These are phyloP conservation scores for Dissostichus mawsoni DNA, from an alignment of 2,113 vertebrate genomes.

Conservation along the genomic window DNA sequence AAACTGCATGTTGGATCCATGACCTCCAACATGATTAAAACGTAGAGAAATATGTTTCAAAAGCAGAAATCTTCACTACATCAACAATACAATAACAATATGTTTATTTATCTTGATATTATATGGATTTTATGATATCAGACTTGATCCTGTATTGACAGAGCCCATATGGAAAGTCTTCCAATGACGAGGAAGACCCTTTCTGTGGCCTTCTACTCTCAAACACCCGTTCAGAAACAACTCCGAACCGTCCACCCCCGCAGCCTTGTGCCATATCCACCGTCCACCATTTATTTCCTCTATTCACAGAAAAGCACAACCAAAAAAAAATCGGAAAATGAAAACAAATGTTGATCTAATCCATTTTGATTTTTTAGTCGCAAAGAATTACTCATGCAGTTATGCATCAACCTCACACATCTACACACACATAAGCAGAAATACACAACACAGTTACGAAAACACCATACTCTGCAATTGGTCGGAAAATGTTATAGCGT, in stretches of 20 bases:
- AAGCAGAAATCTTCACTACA: neutral
- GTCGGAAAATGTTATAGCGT: constrained; percentile 52
- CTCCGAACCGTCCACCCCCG: constrained; percentile 41
- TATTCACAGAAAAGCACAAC: constrained; percentile 40
- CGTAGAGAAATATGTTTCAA: no score
- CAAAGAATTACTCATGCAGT: constrained; percentile 63
- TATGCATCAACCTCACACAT: constrained; percentile 48
- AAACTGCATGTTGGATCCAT: no score
- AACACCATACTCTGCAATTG: constrained; percentile 36
- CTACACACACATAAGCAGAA: constrained; percentile 23
- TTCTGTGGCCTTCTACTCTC: constrained; percentile 49
- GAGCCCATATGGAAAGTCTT: constrained; percentile 52
- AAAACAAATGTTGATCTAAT: constrained; percentile 72
- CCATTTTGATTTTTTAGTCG: constrained; percentile 69
- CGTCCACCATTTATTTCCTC: constrained; percentile 26
- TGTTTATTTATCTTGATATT: no score
- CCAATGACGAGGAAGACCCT: constrained; percentile 57
- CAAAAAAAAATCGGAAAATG: constrained; percentile 27
- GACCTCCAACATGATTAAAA: no score
- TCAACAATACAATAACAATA: neutral
- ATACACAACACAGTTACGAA: constrained; percentile 16
- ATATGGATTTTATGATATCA: no score
- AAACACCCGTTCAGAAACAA: constrained; percentile 65
- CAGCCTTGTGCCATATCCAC: constrained; percentile 31
- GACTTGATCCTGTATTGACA: neutral